Percentiles rank a stretch among this genome's conserved stretches.
phyloP scores from a whole-genome alignment of 2,888 invertebrate genomes.

The Margaritifera margaritifera region DNA sequence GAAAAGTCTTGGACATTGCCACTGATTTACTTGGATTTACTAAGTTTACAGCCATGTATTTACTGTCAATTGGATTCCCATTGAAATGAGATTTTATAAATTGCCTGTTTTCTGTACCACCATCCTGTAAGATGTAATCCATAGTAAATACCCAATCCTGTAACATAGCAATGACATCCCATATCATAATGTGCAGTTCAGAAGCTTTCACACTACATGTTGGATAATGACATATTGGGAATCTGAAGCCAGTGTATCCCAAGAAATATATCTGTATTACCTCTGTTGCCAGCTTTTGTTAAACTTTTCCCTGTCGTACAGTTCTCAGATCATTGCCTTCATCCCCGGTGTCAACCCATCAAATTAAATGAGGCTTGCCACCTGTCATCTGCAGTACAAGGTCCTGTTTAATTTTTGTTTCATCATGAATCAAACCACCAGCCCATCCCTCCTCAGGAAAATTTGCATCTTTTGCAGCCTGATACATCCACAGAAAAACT shows the following conservation, averaged over 20 bases:
- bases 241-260: conserved; percentile 31
- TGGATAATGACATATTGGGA: conserved; percentile 26
- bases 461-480: conserved; percentile 15
- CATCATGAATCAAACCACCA: conserved; percentile 28
- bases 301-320: conserved; percentile 9
- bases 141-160: conserved; percentile 18
- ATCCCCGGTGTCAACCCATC: conserved; percentile 28
- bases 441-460: conserved; percentile 12
- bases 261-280: conserved; percentile 26
- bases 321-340: conserved; percentile 15
- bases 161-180: conserved; percentile 17
- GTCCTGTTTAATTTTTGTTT: conserved; percentile 28
- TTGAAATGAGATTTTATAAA: conserved; percentile 25
- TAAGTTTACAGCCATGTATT: no score
- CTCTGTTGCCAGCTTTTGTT: conserved; percentile 16
- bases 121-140: conserved; percentile 29
- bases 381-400: conserved; percentile 15
- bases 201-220: conserved; percentile 18
- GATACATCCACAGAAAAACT: conserved; percentile 22
- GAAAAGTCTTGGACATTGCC: no score
- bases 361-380: conserved; percentile 12
- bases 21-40: no score
- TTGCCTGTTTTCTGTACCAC: conserved; percentile 23
- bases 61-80: neutral
- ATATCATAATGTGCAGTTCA: conserved; percentile 21